These are phyloP conservation scores for Leptopilina syphax DNA, from an alignment of 2,888 invertebrate genomes.

Conservation along the genomic window DNA sequence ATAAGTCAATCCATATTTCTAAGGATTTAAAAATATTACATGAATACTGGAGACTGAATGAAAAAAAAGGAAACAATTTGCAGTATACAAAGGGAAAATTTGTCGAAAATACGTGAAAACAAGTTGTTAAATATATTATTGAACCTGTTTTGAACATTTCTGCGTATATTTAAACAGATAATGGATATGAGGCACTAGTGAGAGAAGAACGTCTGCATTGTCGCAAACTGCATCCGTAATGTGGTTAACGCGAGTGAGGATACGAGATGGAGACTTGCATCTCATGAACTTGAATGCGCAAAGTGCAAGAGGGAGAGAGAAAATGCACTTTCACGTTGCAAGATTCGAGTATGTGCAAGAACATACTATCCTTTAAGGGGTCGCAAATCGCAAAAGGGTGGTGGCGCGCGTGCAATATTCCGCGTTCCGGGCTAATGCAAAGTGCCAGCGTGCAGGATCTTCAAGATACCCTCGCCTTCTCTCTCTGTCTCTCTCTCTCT, in stretches of 20 bases:
- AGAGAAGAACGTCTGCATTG: slow-evolving; percentile 29
- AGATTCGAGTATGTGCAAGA: slow-evolving; percentile 32
- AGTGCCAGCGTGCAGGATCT: slow-evolving; percentile 52
- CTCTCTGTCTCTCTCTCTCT: slow-evolving; percentile 38
- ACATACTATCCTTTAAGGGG: slow-evolving; percentile 22
- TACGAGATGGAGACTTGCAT: slow-evolving; percentile 35
- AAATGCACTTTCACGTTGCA: slow-evolving; percentile 43
- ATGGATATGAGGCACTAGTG: background rate
- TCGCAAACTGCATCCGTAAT: slow-evolving; percentile 49
- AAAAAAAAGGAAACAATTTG: too few species aligned
- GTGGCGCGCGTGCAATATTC: slow-evolving; percentile 47
- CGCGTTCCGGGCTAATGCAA: slow-evolving; percentile 53
- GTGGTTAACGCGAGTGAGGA: slow-evolving; percentile 46
- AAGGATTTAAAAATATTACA: too few species aligned
- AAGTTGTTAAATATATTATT: too few species aligned
- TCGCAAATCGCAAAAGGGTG: slow-evolving; percentile 23
- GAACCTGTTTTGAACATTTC: too few species aligned
- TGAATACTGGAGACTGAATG: too few species aligned
- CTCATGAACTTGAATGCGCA: slow-evolving; percentile 45
- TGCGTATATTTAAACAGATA: slow-evolving; percentile 19
- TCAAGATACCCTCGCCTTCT: background rate
- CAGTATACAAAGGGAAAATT: too few species aligned
- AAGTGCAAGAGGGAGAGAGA: slow-evolving; percentile 35
- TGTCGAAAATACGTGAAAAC: too few species aligned
- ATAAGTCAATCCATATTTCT: too few species aligned